Conservation (phyloP, 2,113 vertebrate species). For the Octodon degus region DNA sequence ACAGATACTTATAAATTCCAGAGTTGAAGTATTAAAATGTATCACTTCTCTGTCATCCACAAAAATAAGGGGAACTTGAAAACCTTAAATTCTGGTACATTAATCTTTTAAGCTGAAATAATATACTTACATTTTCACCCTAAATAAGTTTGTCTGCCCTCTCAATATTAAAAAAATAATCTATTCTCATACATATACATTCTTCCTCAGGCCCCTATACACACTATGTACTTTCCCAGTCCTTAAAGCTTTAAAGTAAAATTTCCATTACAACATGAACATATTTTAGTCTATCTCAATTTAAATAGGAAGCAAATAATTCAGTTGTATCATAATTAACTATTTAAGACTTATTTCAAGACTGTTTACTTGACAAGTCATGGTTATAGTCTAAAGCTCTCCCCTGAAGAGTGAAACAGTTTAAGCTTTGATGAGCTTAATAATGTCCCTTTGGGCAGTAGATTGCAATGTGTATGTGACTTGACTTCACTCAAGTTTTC, state of each 20-base stretch:
- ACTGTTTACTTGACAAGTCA: background rate
- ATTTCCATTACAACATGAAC: background rate
- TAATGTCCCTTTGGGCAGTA: background rate
- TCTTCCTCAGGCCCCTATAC: background rate
- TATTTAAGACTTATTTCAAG: slow-evolving; percentile 53
- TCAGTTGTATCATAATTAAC: background rate
- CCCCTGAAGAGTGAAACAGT: background rate
- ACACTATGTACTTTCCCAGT: background rate
- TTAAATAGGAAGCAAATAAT: slow-evolving; percentile 31
- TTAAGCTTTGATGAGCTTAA: background rate
- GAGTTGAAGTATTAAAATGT: background rate
- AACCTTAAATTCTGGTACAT: background rate
- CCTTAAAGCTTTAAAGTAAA: background rate
- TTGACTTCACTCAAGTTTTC: slow-evolving; percentile 35
- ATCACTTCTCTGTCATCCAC: background rate
- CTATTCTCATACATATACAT: background rate
- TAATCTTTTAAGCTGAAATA: background rate
- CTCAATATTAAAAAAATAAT: background rate
- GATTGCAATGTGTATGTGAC: background rate
- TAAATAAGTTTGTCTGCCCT: background rate
- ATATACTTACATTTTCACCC: background rate
- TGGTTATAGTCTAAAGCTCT: background rate
- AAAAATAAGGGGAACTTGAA: background rate
- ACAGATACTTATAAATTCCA: background rate
- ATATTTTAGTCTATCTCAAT: background rate